Percentiles rank a stretch among this genome's conserved stretches.
Evolutionary conservation across 2,797 vertebrate genomes (phyloP).

Genomic region (Nannoperca obscura): DNA sequence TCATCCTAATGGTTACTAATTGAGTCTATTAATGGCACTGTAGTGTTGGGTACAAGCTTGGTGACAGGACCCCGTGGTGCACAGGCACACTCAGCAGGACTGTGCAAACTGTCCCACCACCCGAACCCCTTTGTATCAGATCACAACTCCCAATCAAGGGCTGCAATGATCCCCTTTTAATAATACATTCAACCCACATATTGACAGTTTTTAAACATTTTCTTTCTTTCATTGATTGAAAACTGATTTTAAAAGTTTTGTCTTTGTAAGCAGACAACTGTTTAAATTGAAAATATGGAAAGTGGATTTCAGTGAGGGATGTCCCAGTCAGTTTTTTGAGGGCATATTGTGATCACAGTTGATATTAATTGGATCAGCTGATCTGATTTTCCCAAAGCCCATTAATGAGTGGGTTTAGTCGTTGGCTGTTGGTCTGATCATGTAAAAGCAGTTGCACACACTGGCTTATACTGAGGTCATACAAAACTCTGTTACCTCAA

Average conservation of each 20-base stretch:
- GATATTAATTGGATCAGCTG: slow-evolving; percentile 2
- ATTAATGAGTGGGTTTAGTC: neutral
- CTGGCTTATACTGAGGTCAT: neutral
- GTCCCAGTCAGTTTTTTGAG: neutral
- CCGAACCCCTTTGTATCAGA: neutral
- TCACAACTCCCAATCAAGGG: slow-evolving; percentile 11
- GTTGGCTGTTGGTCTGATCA: neutral
- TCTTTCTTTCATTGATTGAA: neutral
- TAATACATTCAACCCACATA: neutral
- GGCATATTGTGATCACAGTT: neutral
- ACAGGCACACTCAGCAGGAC: slow-evolving; percentile 43
- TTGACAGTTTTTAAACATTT: neutral
- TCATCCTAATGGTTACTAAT: slow-evolving; percentile 61
- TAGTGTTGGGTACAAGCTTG: slow-evolving; percentile 25
- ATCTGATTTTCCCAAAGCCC: neutral
- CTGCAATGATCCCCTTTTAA: neutral
- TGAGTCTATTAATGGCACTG: slow-evolving; percentile 59
- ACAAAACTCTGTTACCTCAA: neutral
- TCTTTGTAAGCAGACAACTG: neutral
- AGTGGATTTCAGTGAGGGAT: neutral
- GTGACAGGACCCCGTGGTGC: slow-evolving; percentile 42
- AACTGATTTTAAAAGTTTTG: neutral
- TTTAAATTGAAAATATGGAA: neutral
- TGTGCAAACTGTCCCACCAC: slow-evolving; percentile 37
- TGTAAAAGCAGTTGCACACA: slow-evolving; percentile 16